A percentile compares a stretch with the other conserved stretches of the same genome.
Evolutionary conservation across 2,888 invertebrate genomes (phyloP).

Genomic region (Drosophila eohydei): DNA sequence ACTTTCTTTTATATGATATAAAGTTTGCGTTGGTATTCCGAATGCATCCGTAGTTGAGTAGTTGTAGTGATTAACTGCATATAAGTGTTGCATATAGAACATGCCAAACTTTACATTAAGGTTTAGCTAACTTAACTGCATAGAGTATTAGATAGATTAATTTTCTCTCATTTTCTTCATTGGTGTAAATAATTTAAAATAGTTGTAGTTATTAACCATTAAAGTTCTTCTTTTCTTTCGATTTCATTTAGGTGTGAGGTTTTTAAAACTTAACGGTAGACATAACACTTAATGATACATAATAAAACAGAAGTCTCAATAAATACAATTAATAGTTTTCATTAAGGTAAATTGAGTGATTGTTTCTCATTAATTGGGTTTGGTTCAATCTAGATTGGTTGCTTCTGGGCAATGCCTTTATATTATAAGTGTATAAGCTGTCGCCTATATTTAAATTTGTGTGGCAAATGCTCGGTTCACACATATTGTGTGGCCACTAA

Average conservation of each 20-base stretch:
- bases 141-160: slow-evolving; percentile 68
- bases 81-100: slow-evolving; percentile 46
- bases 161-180: slow-evolving; percentile 4
- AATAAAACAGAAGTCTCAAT: slow-evolving; percentile 59
- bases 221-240: slow-evolving; percentile 2
- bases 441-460: slow-evolving; percentile 27
- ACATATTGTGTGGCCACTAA: slow-evolving; percentile 44
- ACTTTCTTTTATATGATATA: slow-evolving; percentile 55
- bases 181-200: slow-evolving; percentile 74
- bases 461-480: slow-evolving; percentile 29
- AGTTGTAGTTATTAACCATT: slow-evolving; percentile 45
- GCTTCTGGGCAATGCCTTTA: slow-evolving; percentile 30
- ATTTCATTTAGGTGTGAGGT: slow-evolving; percentile 31
- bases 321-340: slow-evolving; percentile 49
- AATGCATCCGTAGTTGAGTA: slow-evolving; percentile 59
- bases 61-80: slow-evolving; percentile 51
- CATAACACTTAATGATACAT: slow-evolving; percentile 73
- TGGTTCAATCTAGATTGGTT: slow-evolving; percentile 62
- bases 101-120: slow-evolving; percentile 48
- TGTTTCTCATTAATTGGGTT: slow-evolving; percentile 74
- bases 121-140: slow-evolving; percentile 68
- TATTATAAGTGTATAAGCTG: slow-evolving; percentile 6
- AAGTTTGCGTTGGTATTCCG: slow-evolving; percentile 59
- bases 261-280: slow-evolving; percentile 79
- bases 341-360: slow-evolving; percentile 80